phyloP scores from a whole-genome alignment of 2,113 vertebrate genomes.

The Cygnus buccinator region DNA sequence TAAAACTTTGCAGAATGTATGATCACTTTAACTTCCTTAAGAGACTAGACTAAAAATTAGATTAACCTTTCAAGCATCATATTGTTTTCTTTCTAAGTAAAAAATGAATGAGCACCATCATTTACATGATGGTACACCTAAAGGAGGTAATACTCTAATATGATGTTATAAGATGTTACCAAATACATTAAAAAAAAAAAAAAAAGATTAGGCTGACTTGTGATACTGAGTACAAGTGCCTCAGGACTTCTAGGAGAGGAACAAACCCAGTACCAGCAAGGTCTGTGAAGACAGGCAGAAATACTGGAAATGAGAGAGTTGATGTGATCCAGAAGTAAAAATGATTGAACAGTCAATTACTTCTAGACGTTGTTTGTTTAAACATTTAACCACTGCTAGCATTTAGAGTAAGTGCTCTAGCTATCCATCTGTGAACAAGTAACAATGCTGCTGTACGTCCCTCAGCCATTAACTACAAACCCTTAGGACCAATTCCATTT shows the following conservation, averaged over 20 bases:
- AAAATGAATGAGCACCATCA: background rate
- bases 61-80: background rate
- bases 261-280: background rate
- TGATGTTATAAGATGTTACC: background rate
- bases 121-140: background rate
- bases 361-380: constrained; percentile 56
- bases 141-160: background rate
- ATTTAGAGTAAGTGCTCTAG: background rate
- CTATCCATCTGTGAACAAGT: constrained; percentile 43
- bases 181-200: background rate
- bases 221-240: background rate
- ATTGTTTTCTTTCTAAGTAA: background rate
- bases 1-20: background rate
- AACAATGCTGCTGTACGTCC: background rate
- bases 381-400: constrained; percentile 11
- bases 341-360: constrained; percentile 46
- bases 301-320: background rate
- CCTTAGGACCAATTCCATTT: constrained; percentile 26
- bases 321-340: constrained; percentile 46
- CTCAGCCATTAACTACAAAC: constrained; percentile 3
- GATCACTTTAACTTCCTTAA: background rate
- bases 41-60: background rate
- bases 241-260: background rate
- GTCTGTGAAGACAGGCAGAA: background rate
- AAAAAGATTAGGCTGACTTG: background rate